Conservation (phyloP, 2,113 vertebrate genomes). For the Urocitellus parryii region DNA sequence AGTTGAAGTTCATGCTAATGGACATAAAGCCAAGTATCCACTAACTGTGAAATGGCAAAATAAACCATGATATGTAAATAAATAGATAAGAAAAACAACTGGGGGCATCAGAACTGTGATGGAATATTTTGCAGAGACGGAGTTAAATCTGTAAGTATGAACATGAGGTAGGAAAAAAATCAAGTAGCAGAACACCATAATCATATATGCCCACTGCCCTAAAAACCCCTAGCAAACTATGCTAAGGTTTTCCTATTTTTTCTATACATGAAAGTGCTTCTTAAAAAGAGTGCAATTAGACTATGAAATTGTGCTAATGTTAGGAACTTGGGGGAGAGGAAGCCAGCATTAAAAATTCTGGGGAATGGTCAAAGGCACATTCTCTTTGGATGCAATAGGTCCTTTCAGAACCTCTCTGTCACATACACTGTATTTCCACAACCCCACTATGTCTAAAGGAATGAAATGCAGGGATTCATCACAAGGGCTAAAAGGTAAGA, state of each 20-base stretch:
- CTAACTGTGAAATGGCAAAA: neutral
- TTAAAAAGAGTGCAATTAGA: neutral
- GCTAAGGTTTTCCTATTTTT: neutral
- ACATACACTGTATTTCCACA: neutral
- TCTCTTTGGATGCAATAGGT: neutral
- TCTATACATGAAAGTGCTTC: neutral
- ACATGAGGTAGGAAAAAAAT: neutral
- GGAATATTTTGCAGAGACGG: neutral
- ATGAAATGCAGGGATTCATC: neutral
- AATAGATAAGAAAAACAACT: neutral
- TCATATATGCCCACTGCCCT: neutral
- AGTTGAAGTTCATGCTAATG: neutral
- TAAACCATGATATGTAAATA: neutral
- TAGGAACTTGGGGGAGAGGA: neutral
- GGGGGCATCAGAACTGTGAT: neutral
- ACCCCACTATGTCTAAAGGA: neutral
- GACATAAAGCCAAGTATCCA: neutral
- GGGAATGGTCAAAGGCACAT: neutral
- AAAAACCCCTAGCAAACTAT: neutral
- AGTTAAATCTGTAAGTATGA: neutral
- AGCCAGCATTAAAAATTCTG: neutral
- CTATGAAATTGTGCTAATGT: neutral
- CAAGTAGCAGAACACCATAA: neutral
- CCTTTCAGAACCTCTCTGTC: slow-evolving; percentile 15
- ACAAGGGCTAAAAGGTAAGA: neutral